Evolutionary conservation across 2,888 invertebrate genomes (phyloP).

Genomic region (Diadromus collaris): DNA sequence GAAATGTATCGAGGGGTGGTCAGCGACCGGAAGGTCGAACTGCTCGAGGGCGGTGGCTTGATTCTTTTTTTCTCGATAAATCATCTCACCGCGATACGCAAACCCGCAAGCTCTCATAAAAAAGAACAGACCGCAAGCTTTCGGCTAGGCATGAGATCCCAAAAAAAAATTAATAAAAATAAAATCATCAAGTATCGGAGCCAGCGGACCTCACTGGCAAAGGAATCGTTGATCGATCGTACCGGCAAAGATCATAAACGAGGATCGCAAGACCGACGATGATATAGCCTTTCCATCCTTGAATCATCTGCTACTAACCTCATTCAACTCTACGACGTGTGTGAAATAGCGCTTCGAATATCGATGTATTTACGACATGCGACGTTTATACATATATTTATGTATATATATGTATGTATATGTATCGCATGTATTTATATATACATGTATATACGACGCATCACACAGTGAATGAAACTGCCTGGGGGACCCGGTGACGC

Average conservation of each 20-base stretch:
- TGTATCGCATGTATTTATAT: slow-evolving; percentile 3
- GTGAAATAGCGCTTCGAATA: slow-evolving; percentile 4
- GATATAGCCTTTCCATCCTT: background rate
- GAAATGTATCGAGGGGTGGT: background rate
- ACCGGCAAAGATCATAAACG: background rate
- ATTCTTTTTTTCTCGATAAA: background rate
- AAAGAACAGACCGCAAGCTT: background rate
- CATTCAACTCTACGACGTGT: slow-evolving; percentile 17
- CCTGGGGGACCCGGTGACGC: slow-evolving; percentile 44
- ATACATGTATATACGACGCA: slow-evolving; percentile 32
- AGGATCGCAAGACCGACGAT: background rate
- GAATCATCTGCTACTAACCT: background rate
- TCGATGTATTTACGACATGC: background rate
- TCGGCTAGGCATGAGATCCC: background rate
- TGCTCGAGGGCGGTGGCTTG: background rate
- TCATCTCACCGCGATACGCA: background rate
- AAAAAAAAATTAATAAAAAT: background rate
- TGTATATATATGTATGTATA: background rate
- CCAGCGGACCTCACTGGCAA: background rate
- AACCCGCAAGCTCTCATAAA: background rate
- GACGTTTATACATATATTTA: background rate
- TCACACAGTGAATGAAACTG: slow-evolving; percentile 56
- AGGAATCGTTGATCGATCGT: background rate
- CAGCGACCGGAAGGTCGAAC: slow-evolving; percentile 1
- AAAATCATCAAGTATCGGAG: background rate